A percentile compares a stretch with the other conserved stretches of the same genome.
Conservation (phyloP, 2,113 vertebrate species). For the Fulica atra region DNA sequence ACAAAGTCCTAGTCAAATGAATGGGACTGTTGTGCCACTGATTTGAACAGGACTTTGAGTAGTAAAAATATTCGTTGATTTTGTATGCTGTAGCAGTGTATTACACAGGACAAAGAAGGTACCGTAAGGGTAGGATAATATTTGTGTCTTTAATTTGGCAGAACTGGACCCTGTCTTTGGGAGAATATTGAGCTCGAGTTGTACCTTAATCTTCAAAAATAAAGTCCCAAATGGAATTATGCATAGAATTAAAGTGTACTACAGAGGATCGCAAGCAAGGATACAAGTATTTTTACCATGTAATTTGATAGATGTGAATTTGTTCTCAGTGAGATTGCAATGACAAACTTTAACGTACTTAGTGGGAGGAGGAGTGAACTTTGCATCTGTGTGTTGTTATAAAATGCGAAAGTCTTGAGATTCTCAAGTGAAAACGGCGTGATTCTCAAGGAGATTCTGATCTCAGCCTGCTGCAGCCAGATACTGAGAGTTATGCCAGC, state of each 20-base stretch:
- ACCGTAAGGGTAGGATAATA: neutral
- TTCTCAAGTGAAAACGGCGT: neutral
- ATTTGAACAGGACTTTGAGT: constrained; percentile 30
- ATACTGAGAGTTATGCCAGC: neutral
- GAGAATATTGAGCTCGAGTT: constrained; percentile 13
- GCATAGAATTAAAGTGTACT: neutral
- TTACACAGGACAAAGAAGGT: constrained; percentile 25
- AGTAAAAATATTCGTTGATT: constrained; percentile 61
- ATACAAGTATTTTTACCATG: constrained; percentile 8
- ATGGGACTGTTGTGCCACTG: constrained; percentile 48
- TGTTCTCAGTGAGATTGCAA: neutral
- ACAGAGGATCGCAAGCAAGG: neutral
- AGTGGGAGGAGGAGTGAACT: neutral
- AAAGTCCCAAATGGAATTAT: constrained; percentile 7
- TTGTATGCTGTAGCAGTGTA: constrained; percentile 32
- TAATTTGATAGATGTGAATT: constrained; percentile 5
- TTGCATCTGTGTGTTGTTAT: neutral
- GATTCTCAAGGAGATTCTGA: neutral
- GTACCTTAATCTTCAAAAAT: constrained; percentile 10
- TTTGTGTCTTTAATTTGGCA: constrained; percentile 16
- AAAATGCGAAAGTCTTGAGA: neutral
- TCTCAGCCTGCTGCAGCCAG: neutral
- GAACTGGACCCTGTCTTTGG: neutral
- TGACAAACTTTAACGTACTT: neutral
- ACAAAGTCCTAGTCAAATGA: constrained; percentile 57